Base-by-base conservation (phyloP, 2,113 vertebrate species). In the Hepsetus odoe region DNA sequence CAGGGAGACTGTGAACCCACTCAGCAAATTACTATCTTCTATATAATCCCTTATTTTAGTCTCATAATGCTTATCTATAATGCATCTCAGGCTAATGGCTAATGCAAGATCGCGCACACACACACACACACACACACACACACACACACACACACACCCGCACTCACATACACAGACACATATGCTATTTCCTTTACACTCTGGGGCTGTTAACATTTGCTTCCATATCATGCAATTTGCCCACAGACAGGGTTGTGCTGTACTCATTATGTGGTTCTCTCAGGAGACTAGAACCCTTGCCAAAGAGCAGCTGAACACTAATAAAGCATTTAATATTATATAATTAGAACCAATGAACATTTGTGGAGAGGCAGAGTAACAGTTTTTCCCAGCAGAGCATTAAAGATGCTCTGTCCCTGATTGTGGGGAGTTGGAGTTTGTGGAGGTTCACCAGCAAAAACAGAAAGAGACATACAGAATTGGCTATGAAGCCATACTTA, bases 21-120 rank as follows among this genome's bases (percentile, higher is more conserved):
- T 38, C 46, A 75, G 74, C 30, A 24, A 51, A 74, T 74, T 64
- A 55, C 40, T 1, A 28, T 26, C 32, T 40, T 5, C 5, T 26
- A 35, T 67, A 40, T 42, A 67, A 56, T 44, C 38, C 53, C 51
- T 44, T 68, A 76, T 58, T 56, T 24, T 18, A 68, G 1, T 56
- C 49, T 66, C 44, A 61, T 55, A 53, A 76, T 55, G 30, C 46
- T 40, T 67, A 76, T 53, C 49, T 67, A 32, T 67, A n/a, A n/a
- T n/a, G n/a, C 49, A 38, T 70, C 59, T 61, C 55, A 46, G 33
- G 5, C 26, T n/a, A 49, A 32, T 56, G 32, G 49, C 32, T 76
- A 56, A 55, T 35, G 24, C 49, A 53, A 22, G 65, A 64, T 13
- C 11, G 65, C 18, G 18, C 1, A 66, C 40, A 49, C 32, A 66